Evolutionary conservation across 2,797 vertebrate species (phyloP).

Genomic region (Neopelma chrysocephalum): DNA sequence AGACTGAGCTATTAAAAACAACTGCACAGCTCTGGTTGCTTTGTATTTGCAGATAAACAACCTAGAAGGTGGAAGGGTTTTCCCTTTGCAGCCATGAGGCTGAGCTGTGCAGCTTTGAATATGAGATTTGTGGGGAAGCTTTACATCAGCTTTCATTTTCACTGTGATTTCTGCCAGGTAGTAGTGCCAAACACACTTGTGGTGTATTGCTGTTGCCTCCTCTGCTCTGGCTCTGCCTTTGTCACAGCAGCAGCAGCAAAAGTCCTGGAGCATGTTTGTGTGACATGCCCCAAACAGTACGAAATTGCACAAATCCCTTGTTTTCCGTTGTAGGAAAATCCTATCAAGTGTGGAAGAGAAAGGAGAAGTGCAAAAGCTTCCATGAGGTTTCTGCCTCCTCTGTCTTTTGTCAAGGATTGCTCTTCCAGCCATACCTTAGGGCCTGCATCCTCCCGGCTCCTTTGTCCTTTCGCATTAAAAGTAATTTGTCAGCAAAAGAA

Average conservation of each 20-base stretch:
- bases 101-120: not conserved
- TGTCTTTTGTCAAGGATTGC: not conserved
- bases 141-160: not conserved
- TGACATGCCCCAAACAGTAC: not conserved
- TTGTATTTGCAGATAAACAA: not conserved
- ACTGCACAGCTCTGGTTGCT: not conserved
- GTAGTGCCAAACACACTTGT: not conserved
- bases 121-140: not conserved
- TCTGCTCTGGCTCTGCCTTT: not conserved
- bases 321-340: not conserved
- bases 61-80: not conserved
- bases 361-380: not conserved
- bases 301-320: not conserved
- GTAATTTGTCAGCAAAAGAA: conserved; percentile 50
- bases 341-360: not conserved
- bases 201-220: not conserved
- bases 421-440: not conserved
- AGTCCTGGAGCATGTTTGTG: not conserved
- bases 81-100: not conserved
- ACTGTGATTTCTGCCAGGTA: not conserved
- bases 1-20: not conserved
- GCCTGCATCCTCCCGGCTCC: not conserved
- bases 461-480: conserved; percentile 23
- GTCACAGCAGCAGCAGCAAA: not conserved
- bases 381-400: not conserved